These are phyloP conservation scores for Artibeus jamaicensis DNA, from an alignment of 2,797 vertebrate genomes.

Conservation along the genomic window DNA sequence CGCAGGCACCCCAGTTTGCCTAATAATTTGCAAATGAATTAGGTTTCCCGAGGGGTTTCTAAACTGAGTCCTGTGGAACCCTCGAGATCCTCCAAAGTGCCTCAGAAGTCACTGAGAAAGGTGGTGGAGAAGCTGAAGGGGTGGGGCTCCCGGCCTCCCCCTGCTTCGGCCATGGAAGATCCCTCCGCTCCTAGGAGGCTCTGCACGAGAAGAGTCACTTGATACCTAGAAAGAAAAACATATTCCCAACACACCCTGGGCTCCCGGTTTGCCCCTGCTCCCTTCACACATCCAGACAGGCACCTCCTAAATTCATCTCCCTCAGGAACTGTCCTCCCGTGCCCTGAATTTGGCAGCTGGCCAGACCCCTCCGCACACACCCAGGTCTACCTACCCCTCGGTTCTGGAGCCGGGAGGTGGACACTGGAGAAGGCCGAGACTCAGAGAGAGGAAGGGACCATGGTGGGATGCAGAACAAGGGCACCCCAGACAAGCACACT, in stretches of 20 bases:
- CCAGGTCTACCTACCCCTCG: background rate
- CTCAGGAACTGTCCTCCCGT: background rate
- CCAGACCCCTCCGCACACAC: background rate
- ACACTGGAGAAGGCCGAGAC: background rate
- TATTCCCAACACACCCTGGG: background rate
- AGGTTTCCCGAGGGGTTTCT: background rate
- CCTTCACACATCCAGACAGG: background rate
- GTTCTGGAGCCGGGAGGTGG: background rate
- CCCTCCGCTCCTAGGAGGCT: background rate
- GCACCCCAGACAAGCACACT: background rate
- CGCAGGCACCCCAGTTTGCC: background rate
- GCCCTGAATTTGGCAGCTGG: background rate
- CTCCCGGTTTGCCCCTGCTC: background rate
- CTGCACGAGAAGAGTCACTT: background rate
- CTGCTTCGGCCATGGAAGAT: background rate
- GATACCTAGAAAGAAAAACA: background rate
- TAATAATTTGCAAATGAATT: background rate
- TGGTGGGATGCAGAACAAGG: background rate
- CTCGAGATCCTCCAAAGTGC: background rate
- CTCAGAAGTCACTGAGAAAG: background rate
- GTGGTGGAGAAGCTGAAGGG: background rate
- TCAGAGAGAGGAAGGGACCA: background rate
- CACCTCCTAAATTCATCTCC: background rate
- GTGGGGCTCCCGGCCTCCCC: background rate
- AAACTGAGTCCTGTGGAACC: background rate